Evolutionary conservation across 2,888 invertebrate genomes (phyloP), one percentile per base, ranked within the genome.

Genomic region (Drosophila phalerata): DNA sequence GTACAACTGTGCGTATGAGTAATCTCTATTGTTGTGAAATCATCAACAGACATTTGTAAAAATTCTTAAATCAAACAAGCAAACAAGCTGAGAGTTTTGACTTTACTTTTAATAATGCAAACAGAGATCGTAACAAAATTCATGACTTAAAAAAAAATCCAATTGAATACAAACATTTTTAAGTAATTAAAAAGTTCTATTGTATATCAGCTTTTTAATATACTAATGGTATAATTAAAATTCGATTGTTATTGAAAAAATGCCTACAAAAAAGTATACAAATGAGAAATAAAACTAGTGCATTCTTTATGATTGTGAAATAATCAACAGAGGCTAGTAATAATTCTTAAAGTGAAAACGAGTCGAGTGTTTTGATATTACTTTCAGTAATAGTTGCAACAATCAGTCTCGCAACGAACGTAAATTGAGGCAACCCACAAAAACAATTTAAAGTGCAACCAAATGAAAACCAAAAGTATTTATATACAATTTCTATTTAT

Each of bases 391-490:
- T 9, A 34, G 22, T 43, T 13, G 17, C 38, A 17, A 45, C 25
- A 66, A 47, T 47, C 22, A 55, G 34, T 64, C 57, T 37, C 51
- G 25, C 57, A 73, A 58, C 57, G 79, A 76, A 76, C 73, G 75
- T 73, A 76, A 73, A 52, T 78, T 76, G 43, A 55, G 57, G 40
- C 55, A 49, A 57, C 38, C 13, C 37, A 45, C 47, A 45, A 42
- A 51, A 72, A 63, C 60, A 56, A 67, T 74, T 43, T 47, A 74
- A 72, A 72, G 81, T 77, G 81, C 73, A 73, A 43, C 69, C 81
- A 58, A 81, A 78, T 67, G 81, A 79, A 79, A 79, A 74, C 61
- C 74, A 73, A 79, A 79, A 81, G 82, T 79, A 81, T 78, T 81
- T 79, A 73, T 78, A 81, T 60, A 52, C 53, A 70, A 51, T 77